Evolutionary conservation across 2,797 vertebrate species (phyloP).

Genomic region (Capromys pilorides): DNA sequence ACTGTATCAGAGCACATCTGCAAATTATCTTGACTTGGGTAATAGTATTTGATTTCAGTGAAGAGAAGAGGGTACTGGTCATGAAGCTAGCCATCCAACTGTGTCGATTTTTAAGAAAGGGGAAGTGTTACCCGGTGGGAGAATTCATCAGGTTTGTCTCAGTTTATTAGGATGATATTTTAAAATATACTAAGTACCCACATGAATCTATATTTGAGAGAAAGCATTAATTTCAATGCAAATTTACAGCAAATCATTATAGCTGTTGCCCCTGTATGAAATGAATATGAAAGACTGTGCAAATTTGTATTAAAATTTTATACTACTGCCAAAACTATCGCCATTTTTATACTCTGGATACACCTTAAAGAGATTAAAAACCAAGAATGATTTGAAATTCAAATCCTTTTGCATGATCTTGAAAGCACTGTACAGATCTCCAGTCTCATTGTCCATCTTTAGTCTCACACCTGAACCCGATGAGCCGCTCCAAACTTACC

Average conservation of each 20-base stretch:
- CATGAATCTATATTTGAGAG: not conserved
- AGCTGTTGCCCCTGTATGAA: not conserved
- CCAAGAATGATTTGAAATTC: not conserved
- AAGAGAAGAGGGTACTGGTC: not conserved
- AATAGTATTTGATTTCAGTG: not conserved
- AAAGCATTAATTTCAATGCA: not conserved
- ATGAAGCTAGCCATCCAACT: not conserved
- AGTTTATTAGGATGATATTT: not conserved
- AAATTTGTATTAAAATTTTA: not conserved
- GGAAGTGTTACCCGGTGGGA: not conserved
- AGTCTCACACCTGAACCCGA: too few species aligned
- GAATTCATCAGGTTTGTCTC: not conserved
- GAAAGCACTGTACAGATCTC: not conserved
- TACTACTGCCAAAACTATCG: accelerated
- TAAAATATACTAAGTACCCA: not conserved
- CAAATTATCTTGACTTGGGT: not conserved
- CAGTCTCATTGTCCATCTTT: not conserved
- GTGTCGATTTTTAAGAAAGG: not conserved
- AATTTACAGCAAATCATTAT: not conserved
- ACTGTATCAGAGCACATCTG: not conserved
- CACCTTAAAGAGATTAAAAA: not conserved
- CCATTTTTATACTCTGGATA: not conserved
- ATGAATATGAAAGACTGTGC: not conserved
- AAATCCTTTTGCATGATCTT: not conserved
- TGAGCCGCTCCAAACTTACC: not conserved